These are phyloP conservation scores for Bemisia tabaci DNA, from an alignment of 1,140 invertebrate genomes.

Conservation along the genomic window DNA sequence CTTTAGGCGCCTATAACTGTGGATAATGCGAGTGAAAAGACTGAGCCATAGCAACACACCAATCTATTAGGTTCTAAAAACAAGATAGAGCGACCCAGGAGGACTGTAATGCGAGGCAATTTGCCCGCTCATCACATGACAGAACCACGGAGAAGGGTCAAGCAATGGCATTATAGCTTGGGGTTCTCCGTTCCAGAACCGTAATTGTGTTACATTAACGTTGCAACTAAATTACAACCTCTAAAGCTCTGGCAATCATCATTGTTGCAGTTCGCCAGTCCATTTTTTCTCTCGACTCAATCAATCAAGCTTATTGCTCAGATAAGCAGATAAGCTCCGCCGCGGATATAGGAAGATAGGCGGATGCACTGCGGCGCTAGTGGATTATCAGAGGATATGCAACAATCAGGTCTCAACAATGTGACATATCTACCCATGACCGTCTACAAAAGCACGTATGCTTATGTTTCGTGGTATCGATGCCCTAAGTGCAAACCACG, in stretches of 20 bases:
- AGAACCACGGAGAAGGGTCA: background rate
- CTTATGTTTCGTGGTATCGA: no score
- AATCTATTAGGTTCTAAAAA: background rate
- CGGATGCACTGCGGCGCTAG: no score
- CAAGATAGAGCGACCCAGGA: background rate
- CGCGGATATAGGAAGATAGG: no score
- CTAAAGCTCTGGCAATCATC: background rate
- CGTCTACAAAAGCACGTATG: no score
- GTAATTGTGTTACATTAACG: background rate
- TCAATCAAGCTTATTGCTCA: background rate
- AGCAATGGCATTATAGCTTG: background rate
- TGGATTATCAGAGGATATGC: no score
- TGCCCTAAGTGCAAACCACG: no score
- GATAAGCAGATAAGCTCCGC: background rate
- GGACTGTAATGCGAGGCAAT: background rate
- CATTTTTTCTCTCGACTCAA: background rate
- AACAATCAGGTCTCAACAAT: no score
- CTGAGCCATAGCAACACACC: background rate
- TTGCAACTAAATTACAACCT: background rate
- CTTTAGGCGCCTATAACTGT: background rate
- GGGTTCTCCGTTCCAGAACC: background rate
- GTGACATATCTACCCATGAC: no score
- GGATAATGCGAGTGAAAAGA: background rate
- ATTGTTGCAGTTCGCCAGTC: background rate
- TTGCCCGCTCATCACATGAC: background rate